Conservation (phyloP, 2,113 vertebrate genomes). For the Petrocephalus microphthalmus region DNA sequence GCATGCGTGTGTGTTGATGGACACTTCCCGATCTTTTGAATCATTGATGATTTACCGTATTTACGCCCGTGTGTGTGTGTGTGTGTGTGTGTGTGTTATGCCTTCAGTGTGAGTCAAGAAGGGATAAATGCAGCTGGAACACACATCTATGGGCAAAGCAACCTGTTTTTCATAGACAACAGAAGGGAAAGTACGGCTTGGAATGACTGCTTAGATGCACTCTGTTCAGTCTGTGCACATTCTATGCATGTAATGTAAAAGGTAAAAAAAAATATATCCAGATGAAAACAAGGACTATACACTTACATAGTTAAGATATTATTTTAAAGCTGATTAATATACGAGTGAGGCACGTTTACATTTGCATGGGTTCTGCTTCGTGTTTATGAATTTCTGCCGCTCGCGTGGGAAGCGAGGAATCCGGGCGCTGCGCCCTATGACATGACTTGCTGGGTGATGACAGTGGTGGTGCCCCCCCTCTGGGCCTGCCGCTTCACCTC, state of each 20-base stretch:
- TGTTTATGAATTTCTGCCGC: neutral
- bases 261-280: neutral
- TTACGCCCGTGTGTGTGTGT: neutral
- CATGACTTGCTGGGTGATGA: constrained; percentile 46
- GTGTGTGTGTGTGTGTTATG: neutral
- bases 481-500: constrained; percentile 51
- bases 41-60: neutral
- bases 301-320: neutral
- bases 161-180: neutral
- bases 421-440: neutral
- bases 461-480: neutral
- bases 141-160: neutral
- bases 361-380: neutral
- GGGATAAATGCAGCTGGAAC: neutral
- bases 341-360: neutral
- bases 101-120: neutral
- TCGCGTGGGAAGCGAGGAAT: neutral
- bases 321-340: neutral
- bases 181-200: neutral
- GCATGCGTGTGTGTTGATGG: neutral
- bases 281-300: neutral
- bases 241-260: neutral
- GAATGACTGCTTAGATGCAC: neutral
- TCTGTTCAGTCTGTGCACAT: neutral
- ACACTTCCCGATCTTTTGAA: too few species aligned